Conservation (phyloP, 64 coral and sea anemone species). For the Stichodactyla mertensii region DNA sequence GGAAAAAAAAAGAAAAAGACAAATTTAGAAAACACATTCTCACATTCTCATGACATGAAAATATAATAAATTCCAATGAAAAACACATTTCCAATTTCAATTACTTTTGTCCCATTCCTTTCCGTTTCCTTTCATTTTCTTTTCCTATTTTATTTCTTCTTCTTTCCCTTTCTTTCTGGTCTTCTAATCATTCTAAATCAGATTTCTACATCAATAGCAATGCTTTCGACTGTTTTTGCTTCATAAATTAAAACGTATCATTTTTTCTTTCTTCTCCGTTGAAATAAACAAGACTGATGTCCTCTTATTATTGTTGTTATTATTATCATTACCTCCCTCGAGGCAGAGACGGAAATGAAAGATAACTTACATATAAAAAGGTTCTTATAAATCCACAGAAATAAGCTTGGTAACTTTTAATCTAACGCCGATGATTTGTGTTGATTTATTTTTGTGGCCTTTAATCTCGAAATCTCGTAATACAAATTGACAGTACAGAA, state of each 20-base stretch:
- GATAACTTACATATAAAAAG: not conserved
- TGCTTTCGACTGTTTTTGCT: not conserved
- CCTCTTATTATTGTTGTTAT: not conserved
- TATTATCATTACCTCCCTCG: not conserved
- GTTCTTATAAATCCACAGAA: not conserved
- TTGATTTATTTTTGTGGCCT: not conserved
- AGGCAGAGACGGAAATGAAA: slow-evolving; percentile 4
- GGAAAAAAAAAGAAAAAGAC: no score
- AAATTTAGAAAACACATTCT: no score
- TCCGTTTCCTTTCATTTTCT: no score
- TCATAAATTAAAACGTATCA: not conserved
- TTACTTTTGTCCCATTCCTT: not conserved
- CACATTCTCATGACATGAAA: no score
- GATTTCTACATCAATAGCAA: not conserved
- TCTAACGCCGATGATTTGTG: not conserved
- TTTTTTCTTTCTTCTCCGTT: not conserved
- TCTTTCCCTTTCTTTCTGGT: no score
- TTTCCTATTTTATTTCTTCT: no score
- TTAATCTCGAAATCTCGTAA: not conserved
- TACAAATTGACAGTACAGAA: not conserved
- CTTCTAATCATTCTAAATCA: no score
- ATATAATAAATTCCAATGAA: not conserved
- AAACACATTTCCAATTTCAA: not conserved
- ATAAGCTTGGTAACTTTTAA: not conserved
- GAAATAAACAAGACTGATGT: not conserved